phyloP scores from a whole-genome alignment of 2,113 vertebrate species.

The Eubucco bourcierii region DNA sequence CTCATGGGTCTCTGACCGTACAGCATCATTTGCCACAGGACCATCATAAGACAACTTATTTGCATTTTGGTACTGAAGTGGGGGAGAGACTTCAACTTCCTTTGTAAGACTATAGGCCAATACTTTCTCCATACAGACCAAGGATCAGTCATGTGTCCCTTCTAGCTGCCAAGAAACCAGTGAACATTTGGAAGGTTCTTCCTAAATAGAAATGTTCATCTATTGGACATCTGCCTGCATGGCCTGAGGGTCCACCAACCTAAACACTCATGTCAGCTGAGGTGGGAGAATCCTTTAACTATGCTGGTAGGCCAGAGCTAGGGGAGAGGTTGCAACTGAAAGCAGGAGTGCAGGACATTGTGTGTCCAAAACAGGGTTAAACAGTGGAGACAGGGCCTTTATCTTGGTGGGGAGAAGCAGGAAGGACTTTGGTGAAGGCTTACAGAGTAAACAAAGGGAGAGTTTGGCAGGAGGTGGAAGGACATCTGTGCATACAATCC shows the following conservation, averaged over 20 bases:
- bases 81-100: not conserved
- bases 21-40: rapidly evolving
- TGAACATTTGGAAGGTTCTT: not conserved
- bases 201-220: not conserved
- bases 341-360: not conserved
- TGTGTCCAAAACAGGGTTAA: not conserved
- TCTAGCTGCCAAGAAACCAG: not conserved
- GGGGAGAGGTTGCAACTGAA: not conserved
- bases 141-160: not conserved
- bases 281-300: not conserved
- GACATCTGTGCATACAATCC: not conserved
- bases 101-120: not conserved
- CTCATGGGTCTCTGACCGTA: not conserved
- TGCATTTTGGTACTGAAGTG: not conserved
- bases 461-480: conserved; percentile 41
- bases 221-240: not conserved
- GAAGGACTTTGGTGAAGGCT: conserved; percentile 67
- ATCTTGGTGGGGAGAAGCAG: conserved; percentile 63
- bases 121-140: not conserved
- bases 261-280: not conserved
- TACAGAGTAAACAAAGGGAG: conserved; percentile 64
- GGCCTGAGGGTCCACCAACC: not conserved
- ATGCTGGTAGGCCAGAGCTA: not conserved
- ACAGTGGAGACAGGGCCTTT: not conserved
- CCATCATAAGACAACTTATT: not conserved